Base-by-base conservation (phyloP, 1,140 invertebrate species). In the Brachionus asplanchnoidis region DNA sequence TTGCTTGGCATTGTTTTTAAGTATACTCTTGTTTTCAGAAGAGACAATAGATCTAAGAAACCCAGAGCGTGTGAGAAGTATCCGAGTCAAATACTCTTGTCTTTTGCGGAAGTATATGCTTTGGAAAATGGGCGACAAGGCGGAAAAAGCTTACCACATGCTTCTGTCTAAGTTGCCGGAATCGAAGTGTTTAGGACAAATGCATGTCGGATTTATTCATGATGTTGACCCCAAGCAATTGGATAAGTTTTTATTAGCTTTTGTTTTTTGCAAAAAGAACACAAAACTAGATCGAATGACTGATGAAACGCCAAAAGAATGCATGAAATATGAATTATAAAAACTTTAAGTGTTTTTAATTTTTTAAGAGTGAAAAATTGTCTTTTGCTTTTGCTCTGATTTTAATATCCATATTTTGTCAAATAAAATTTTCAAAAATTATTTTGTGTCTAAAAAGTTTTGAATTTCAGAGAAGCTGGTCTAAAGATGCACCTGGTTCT, bases 51-150 rank as follows among this genome's bases (percentile, higher is more conserved):
- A 28, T 46, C 20, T 46, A 2, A 32, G 2, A 36, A 28, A 68
- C 20, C 8, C 6, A 17, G 14, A 84, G n/a, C 12, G 36, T 17
- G 36, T 84, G 0, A 32, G 32, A 6, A n/a, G n/a, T 11, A 68
- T 84, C 12, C 60, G 26, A 28, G 14, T 17, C 6, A 73, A 53
- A 68, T 84, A 65, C 46, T 68, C 60, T 1, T 32, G 7, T 44
- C 36, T 84, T 32, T 73, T 84, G 17, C 14, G 20, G 1, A 84
- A 84, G 40, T 84, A 84, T 46, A 50, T 84, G 82, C 28, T n/a
- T 8, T 84, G 65, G 60, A 68, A 68, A 36, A 17, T 53, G 65
- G 82, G 82, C 23, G 82, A 84, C n/a, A 36, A 28, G 36, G 68
- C 60, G 7, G 32, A 32, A 8, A 6, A 36, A 53, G 9, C n/a